Evolutionary conservation across 2,113 vertebrate genomes (phyloP).

Genomic region (Zapus hudsonius): DNA sequence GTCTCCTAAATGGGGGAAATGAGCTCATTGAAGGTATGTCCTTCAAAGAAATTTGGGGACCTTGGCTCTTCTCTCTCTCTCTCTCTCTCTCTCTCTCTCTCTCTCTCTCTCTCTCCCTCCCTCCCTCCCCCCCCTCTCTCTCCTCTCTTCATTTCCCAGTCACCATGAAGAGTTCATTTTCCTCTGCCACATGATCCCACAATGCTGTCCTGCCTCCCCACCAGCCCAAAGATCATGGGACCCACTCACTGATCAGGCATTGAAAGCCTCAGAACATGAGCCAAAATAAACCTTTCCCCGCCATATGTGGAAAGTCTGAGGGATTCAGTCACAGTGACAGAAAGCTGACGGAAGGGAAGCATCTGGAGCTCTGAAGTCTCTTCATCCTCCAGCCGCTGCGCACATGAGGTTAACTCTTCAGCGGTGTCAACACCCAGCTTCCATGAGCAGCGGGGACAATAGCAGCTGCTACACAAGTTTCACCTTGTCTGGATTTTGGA

Average conservation of each 20-base stretch:
- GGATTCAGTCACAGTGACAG: neutral
- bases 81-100: too few species aligned
- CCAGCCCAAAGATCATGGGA: neutral
- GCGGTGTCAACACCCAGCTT: neutral
- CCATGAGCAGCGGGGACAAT: rapidly evolving
- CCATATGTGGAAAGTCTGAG: neutral
- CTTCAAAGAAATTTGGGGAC: neutral
- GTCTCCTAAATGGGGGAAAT: neutral
- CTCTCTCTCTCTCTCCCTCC: too few species aligned
- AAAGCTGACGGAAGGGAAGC: neutral
- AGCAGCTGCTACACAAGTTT: neutral
- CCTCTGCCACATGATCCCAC: neutral
- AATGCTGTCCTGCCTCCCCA: neutral
- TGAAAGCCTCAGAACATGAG: neutral
- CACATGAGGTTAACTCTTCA: rapidly evolving
- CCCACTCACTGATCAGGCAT: too few species aligned
- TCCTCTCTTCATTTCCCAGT: neutral
- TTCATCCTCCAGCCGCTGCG: rapidly evolving
- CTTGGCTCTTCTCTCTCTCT: too few species aligned
- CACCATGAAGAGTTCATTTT: neutral
- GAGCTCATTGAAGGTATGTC: too few species aligned
- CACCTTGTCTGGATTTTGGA: neutral
- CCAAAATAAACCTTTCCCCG: neutral
- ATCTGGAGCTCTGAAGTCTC: rapidly evolving
- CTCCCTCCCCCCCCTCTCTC: neutral